These are phyloP conservation scores for Apamea crenata DNA, from an alignment of 2,888 invertebrate genomes.

Conservation along the genomic window DNA sequence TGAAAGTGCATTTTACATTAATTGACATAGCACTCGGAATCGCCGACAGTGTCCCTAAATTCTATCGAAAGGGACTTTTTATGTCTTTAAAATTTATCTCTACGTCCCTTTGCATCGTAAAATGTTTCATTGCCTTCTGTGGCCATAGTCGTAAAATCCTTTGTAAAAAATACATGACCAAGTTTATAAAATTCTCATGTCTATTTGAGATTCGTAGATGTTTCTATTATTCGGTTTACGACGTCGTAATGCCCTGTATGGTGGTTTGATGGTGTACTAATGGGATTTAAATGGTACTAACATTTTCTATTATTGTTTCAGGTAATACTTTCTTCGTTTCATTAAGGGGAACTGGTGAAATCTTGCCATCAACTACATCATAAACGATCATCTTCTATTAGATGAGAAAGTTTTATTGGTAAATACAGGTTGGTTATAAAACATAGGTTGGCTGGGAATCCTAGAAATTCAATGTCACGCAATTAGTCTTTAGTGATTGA, in stretches of 20 bases:
- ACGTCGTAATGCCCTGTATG: constrained; percentile 63
- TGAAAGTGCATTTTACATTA: constrained; percentile 38
- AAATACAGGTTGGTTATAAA: constrained; percentile 34
- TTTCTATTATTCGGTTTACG: constrained; percentile 68
- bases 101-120: constrained; percentile 71
- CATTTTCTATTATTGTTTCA: constrained; percentile 67
- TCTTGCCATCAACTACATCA: constrained; percentile 9
- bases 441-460: neutral
- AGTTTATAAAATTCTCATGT: constrained; percentile 73
- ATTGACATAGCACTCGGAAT: constrained; percentile 34
- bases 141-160: constrained; percentile 74
- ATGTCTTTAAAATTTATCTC: constrained; percentile 63
- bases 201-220: constrained; percentile 69
- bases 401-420: constrained; percentile 11
- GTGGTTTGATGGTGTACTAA: constrained; percentile 61
- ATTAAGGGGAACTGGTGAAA: constrained; percentile 31
- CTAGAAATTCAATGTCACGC: neutral
- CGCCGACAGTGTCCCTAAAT: constrained; percentile 59
- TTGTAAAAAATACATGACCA: constrained; percentile 66
- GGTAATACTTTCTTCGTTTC: constrained; percentile 61
- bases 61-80: constrained; percentile 62
- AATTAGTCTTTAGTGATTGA: neutral
- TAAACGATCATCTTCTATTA: constrained; percentile 8
- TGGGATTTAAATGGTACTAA: constrained; percentile 64
- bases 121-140: constrained; percentile 75